Conservation (phyloP, 2,797 vertebrate genomes). For the Urosaurus nigricauda region DNA sequence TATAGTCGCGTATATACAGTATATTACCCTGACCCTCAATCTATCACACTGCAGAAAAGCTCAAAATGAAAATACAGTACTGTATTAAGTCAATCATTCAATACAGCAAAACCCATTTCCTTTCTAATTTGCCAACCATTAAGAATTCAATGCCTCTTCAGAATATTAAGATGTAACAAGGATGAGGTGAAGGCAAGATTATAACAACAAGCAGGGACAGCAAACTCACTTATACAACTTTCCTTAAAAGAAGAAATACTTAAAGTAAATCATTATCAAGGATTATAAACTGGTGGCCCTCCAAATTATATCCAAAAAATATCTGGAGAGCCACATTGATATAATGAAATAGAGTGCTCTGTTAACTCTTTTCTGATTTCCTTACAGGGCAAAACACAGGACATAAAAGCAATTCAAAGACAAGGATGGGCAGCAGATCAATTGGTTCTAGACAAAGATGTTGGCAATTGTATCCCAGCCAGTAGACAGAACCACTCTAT, state of each 20-base stretch:
- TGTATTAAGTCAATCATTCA: neutral
- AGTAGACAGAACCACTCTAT: too few relatives aligned
- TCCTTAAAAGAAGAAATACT: neutral
- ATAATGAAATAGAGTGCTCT: neutral
- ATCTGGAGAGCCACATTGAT: neutral
- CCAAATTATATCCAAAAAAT: too few relatives aligned
- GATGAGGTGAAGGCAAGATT: neutral
- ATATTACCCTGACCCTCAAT: neutral
- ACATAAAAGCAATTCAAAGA: neutral
- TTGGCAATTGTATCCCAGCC: too few relatives aligned
- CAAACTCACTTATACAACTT: neutral
- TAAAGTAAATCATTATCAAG: too few relatives aligned
- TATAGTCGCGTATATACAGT: too few relatives aligned
- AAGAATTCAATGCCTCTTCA: neutral
- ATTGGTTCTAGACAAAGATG: too few relatives aligned
- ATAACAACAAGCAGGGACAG: neutral
- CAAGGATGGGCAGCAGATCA: too few relatives aligned
- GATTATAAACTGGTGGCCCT: too few relatives aligned
- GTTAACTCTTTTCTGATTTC: neutral
- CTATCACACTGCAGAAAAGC: neutral
- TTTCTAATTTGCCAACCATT: neutral
- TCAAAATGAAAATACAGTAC: neutral
- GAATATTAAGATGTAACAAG: neutral
- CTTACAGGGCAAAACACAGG: neutral
- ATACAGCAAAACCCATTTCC: neutral